phyloP scores from a whole-genome alignment of 2,113 vertebrate species.

The Helogale parvula region DNA sequence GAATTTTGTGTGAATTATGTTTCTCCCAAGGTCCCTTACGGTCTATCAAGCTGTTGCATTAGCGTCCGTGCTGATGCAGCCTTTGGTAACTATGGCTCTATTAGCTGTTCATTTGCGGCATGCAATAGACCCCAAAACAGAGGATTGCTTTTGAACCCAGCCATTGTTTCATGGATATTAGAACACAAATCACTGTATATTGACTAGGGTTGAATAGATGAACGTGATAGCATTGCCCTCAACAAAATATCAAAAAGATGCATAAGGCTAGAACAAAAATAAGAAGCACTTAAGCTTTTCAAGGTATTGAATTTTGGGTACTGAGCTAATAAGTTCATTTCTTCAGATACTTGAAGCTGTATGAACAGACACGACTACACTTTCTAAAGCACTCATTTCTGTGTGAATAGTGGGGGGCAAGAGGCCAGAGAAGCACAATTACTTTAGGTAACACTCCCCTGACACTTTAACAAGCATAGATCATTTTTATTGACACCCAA shows the following conservation, averaged over 20 bases:
- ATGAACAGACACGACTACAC: not conserved
- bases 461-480: not conserved
- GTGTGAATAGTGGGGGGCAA: not conserved
- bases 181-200: conserved; percentile 68
- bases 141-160: conserved; percentile 44
- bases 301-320: conserved; percentile 52
- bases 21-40: conserved; percentile 44
- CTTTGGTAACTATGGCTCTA: conserved; percentile 54
- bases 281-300: conserved; percentile 51
- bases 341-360: conserved; percentile 9
- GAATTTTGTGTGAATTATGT: conserved; percentile 50
- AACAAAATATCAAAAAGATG: conserved; percentile 49
- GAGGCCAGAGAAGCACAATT: not conserved
- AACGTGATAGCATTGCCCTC: conserved; percentile 21
- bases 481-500: not conserved
- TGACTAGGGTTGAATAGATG: conserved; percentile 60
- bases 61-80: conserved; percentile 14
- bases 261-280: conserved; percentile 30
- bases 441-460: not conserved
- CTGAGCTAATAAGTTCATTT: conserved; percentile 38
- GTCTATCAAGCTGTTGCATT: conserved; percentile 11
- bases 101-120: conserved; percentile 63
- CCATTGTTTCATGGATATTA: conserved; percentile 66
- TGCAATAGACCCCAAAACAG: conserved; percentile 54
- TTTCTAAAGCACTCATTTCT: conserved; percentile 28